These are phyloP conservation scores for Toxotes chatareus DNA, from an alignment of 2,113 vertebrate genomes.

Conservation along the genomic window DNA sequence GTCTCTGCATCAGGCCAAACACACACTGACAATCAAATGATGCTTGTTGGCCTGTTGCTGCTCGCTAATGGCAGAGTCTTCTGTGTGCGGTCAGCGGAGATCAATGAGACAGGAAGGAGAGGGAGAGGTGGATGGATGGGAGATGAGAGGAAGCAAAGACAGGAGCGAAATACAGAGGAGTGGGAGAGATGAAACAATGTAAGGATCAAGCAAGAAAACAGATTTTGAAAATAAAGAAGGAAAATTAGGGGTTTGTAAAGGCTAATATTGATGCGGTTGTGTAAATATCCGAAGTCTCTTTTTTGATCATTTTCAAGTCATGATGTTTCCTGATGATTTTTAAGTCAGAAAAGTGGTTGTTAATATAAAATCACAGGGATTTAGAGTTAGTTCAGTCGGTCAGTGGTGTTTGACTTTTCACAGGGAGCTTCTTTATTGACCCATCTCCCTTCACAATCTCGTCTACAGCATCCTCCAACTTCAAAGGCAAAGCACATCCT, in stretches of 20 bases:
- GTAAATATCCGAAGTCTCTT: not conserved
- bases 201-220: not conserved
- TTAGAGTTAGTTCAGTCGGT: not conserved
- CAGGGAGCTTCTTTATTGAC: conserved; percentile 16
- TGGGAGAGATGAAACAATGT: conserved; percentile 11
- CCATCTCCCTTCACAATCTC: conserved; percentile 11
- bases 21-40: conserved; percentile 26
- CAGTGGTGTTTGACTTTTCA: not conserved
- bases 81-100: conserved; percentile 33
- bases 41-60: conserved; percentile 21
- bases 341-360: not conserved
- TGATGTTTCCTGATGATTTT: not conserved
- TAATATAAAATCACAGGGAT: not conserved
- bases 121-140: not conserved
- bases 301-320: not conserved
- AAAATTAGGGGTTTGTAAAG: too few species aligned
- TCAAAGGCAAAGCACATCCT: conserved; percentile 37
- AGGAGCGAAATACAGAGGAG: not conserved
- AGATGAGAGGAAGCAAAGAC: not conserved
- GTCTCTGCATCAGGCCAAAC: conserved; percentile 8
- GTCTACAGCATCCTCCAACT: conserved; percentile 4
- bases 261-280: too few species aligned
- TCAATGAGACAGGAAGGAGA: conserved; percentile 40
- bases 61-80: conserved; percentile 32
- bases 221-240: too few species aligned